Percentiles rank a stretch among this genome's conserved stretches.
Evolutionary conservation across 1,140 invertebrate genomes (phyloP).

Genomic region (Drosophila sucinea): DNA sequence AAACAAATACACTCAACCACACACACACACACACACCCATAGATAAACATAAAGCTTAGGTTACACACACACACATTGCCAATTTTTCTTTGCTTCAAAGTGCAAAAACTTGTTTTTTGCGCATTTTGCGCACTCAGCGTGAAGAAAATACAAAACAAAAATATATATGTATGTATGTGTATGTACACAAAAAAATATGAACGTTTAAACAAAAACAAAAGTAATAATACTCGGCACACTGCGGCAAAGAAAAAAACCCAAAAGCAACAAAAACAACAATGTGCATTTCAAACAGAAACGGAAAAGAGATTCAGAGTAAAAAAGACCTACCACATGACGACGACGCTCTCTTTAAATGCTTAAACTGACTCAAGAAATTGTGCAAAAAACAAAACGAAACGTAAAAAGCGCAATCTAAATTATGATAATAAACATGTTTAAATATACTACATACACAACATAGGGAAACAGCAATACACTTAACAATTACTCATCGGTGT

Average conservation of each 20-base stretch:
- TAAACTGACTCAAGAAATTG: conserved; percentile 38
- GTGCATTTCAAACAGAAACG: conserved; percentile 45
- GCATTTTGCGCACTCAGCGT: conserved; percentile 80
- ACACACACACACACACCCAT: conserved; percentile 36
- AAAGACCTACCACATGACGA: conserved; percentile 64
- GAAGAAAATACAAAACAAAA: conserved; percentile 34
- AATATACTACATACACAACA: conserved; percentile 10
- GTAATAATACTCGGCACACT: conserved; percentile 41
- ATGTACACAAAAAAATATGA: conserved; percentile 31
- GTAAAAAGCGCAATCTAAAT: conserved; percentile 33
- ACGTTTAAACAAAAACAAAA: conserved; percentile 55
- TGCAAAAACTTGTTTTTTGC: conserved; percentile 80
- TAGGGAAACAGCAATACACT: not conserved
- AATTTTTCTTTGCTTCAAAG: conserved; percentile 60
- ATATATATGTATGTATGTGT: not conserved
- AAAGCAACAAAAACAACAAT: conserved; percentile 46
- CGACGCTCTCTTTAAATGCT: conserved; percentile 34
- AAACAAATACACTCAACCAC: conserved; percentile 63
- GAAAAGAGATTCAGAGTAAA: conserved; percentile 17
- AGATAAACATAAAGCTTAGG: conserved; percentile 61
- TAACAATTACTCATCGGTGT: conserved; percentile 4
- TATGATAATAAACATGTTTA: conserved; percentile 58
- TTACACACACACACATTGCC: conserved; percentile 37
- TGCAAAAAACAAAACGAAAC: conserved; percentile 37
- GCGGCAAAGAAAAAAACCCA: conserved; percentile 13